Conservation (phyloP, 2,888 invertebrate genomes). For the Blera fallax region DNA sequence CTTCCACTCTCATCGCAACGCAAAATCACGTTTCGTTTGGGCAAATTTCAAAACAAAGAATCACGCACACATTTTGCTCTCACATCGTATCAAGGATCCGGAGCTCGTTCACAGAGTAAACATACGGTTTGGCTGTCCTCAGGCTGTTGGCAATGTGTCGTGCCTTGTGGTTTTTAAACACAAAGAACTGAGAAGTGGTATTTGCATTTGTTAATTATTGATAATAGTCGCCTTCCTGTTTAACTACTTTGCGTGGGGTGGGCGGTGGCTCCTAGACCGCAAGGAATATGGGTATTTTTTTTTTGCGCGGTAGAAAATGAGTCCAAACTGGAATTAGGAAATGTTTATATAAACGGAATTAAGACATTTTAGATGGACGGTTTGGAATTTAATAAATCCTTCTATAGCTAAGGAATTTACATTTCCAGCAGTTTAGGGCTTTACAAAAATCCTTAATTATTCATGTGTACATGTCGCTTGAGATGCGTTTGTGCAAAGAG, state of each 20-base stretch:
- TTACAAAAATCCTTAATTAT: too few relatives aligned
- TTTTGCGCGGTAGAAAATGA: not conserved
- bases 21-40: not conserved
- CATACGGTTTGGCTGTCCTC: constrained; percentile 34
- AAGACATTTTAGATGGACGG: constrained; percentile 27
- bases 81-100: constrained; percentile 53
- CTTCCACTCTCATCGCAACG: not conserved
- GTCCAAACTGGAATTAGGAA: constrained; percentile 24
- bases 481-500: too few relatives aligned
- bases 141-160: constrained; percentile 32
- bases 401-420: too few relatives aligned
- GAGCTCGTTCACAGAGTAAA: constrained; percentile 49
- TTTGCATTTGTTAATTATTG: constrained; percentile 72
- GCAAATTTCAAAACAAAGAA: constrained; percentile 22
- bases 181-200: constrained; percentile 52
- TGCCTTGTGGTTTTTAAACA: constrained; percentile 62
- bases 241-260: constrained; percentile 5
- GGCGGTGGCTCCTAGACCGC: not conserved
- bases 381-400: too few relatives aligned
- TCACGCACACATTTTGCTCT: constrained; percentile 61
- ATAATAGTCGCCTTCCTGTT: constrained; percentile 69
- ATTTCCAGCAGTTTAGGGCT: too few relatives aligned
- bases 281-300: not conserved
- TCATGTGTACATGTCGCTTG: too few relatives aligned
- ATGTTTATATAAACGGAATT: constrained; percentile 15